Base-by-base conservation (phyloP, 2,797 vertebrate genomes). In the Poeciliopsis gracilis region DNA sequence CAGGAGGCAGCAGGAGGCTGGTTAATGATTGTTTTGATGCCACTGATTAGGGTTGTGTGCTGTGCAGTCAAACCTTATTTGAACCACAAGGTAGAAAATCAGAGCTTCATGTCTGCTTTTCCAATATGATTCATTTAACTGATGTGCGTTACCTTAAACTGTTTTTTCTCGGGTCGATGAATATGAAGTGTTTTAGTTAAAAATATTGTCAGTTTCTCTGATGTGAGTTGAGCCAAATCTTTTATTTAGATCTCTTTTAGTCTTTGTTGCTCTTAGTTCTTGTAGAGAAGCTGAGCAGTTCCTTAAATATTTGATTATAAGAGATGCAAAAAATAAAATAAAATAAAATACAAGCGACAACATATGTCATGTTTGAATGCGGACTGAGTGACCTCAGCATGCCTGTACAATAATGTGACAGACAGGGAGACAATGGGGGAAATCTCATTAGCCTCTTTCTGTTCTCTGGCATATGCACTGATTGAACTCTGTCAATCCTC, bases 11-110 rank as follows among this genome's bases (percentile, higher is more conserved):
- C 81, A 49, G 90, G 89, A 88, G 90, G 80, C 78, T 86, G 82
- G 93, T 91, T 95, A 96, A 96, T 95, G 89, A 95, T 94, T 95
- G 93, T 94, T 96, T 94, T 92, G 89, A 90, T 94, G 89, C 87
- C 77, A 74, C 90, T 94, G 93, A 94, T 96, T 94, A 93, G 88
- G 82, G 87, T 73, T 91, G 83, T 94, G 86, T 90, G 88, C 84
- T 83, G 23, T 69, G 86, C 75, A 93, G 88, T 90, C 90, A 88
- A 82, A 94, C 91, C 66, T 84, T 86, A 93, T 88, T 83, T 25
- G 59, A 46, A 81, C 79, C 88, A 81, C 75, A 84, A 85, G 88
- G 84, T 79, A 86, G 81, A 90, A 67, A 89, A 86, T 90, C 89
- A 75, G 82, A 82, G 85, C 57, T 75, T 67, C 73, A 73, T 82